Percentiles rank a stretch among this genome's conserved stretches.
Evolutionary conservation across 1,140 invertebrate species (phyloP).

Genomic region (Pseudomyrmex pallidus): DNA sequence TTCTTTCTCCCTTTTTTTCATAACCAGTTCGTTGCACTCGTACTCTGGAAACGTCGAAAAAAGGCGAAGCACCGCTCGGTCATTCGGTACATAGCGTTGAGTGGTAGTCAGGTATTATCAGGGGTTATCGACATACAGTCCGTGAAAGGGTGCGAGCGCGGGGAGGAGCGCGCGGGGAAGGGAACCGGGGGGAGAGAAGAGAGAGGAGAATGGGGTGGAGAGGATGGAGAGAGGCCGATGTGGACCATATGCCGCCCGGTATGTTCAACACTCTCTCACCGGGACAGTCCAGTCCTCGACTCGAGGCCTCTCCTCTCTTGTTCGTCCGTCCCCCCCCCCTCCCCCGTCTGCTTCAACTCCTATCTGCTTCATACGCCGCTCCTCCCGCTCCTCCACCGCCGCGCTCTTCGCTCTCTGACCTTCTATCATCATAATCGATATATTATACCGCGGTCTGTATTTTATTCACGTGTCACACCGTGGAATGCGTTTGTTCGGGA

Average conservation of each 20-base stretch:
- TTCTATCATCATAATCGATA: slow-evolving; percentile 83
- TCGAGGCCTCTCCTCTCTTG: slow-evolving; percentile 55
- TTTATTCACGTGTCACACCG: slow-evolving; percentile 60
- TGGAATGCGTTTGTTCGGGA: slow-evolving; percentile 61
- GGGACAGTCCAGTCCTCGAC: slow-evolving; percentile 75
- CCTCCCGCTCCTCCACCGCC: slow-evolving; percentile 45
- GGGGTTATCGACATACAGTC: slow-evolving; percentile 76
- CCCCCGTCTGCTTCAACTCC: slow-evolving; percentile 28
- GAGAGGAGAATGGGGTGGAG: slow-evolving; percentile 11
- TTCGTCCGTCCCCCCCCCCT: slow-evolving; percentile 30
- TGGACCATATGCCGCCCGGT: slow-evolving; percentile 82
- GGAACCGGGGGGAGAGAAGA: slow-evolving; percentile 11
- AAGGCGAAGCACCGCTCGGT: slow-evolving; percentile 46
- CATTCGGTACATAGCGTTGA: slow-evolving; percentile 61
- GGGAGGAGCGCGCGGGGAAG: slow-evolving; percentile 22
- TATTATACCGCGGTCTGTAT: slow-evolving; percentile 75
- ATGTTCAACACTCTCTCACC: slow-evolving; percentile 81
- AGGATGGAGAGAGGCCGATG: slow-evolving; percentile 67
- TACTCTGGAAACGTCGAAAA: slow-evolving; percentile 48
- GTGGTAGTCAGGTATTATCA: slow-evolving; percentile 76
- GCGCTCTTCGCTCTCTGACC: slow-evolving; percentile 66
- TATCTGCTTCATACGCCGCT: slow-evolving; percentile 20
- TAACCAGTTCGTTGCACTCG: slow-evolving; percentile 45
- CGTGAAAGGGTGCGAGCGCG: slow-evolving; percentile 54
- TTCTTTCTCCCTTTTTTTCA: slow-evolving; percentile 36